phyloP scores from a whole-genome alignment of 2,888 invertebrate genomes.

The Chloroclysta siterata region DNA sequence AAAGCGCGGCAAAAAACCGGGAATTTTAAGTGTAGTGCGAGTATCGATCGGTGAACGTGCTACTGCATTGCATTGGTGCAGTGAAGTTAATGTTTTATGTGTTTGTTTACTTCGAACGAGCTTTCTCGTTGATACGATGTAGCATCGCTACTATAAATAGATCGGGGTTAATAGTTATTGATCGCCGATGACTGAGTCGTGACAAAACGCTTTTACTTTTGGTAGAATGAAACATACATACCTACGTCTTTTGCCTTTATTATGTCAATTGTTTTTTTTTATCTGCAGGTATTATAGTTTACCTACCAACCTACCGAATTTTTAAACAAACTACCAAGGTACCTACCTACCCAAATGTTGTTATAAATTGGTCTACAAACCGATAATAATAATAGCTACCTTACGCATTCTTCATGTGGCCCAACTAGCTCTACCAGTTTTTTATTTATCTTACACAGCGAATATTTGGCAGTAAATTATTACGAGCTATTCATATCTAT shows the following conservation, averaged over 20 bases:
- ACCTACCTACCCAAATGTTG: too few species aligned
- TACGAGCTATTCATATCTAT: neutral
- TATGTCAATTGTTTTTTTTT: too few species aligned
- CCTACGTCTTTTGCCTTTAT: neutral
- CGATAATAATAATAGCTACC: constrained; percentile 13
- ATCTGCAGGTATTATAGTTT: too few species aligned
- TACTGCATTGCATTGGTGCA: constrained; percentile 70
- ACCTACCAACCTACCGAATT: too few species aligned
- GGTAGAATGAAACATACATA: constrained; percentile 2
- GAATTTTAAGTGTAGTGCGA: constrained; percentile 59
- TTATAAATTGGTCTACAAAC: constrained; percentile 6
- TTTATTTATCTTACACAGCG: constrained; percentile 46
- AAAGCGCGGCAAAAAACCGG: constrained; percentile 58
- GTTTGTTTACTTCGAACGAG: constrained; percentile 66
- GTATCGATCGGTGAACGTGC: constrained; percentile 69
- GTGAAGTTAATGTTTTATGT: constrained; percentile 58
- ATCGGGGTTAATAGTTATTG: constrained; percentile 56
- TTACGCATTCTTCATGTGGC: constrained; percentile 59
- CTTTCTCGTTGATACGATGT: constrained; percentile 52
- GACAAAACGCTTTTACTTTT: constrained; percentile 30
- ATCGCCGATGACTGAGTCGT: constrained; percentile 41
- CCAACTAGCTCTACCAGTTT: constrained; percentile 73
- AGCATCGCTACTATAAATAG: constrained; percentile 54
- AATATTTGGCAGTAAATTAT: constrained; percentile 27
- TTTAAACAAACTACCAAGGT: too few species aligned